Percentiles rank a stretch among this genome's conserved stretches.
Evolutionary conservation across 2,888 invertebrate species (phyloP).

Genomic region (Parasteatoda lunata): DNA sequence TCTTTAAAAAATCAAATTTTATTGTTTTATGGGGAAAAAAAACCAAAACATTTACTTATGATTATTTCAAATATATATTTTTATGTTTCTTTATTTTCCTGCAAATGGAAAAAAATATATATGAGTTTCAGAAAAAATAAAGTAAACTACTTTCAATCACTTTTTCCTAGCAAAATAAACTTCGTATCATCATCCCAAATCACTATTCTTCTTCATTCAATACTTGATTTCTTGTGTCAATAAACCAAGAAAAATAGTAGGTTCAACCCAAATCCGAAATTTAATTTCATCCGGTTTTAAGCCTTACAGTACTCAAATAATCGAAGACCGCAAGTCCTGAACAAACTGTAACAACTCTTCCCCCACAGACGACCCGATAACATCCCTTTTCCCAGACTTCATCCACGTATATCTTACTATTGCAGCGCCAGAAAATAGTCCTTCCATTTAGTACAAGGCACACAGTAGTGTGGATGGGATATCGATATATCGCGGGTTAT

Average conservation of each 20-base stretch:
- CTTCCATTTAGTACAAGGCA: constrained; percentile 45
- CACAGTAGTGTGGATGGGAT: constrained; percentile 33
- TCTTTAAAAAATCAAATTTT: no score
- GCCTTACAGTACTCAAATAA: constrained; percentile 41
- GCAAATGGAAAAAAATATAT: no score
- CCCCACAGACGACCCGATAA: constrained; percentile 47
- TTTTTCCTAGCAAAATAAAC: no score
- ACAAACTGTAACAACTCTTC: constrained; percentile 18
- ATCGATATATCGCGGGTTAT: constrained; percentile 62
- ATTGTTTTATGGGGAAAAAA: no score
- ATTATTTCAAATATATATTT: no score
- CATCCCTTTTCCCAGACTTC: constrained; percentile 34
- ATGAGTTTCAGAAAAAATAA: no score
- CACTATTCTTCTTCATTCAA: constrained; percentile 45
- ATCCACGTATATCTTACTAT: constrained; percentile 32
- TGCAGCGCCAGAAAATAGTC: constrained; percentile 46
- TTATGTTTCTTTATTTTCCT: no score
- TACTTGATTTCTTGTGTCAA: constrained; percentile 56
- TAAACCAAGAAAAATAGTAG: constrained; percentile 19
- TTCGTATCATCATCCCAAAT: constrained; percentile 4
- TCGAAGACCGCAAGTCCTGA: constrained; percentile 42
- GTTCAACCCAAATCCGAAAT: constrained; percentile 39
- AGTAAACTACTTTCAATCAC: no score
- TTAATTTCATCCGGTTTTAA: constrained; percentile 58
- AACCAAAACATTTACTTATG: no score